Evolutionary conservation across 2,797 vertebrate species (phyloP).

Genomic region (Acanthurus lineatus): DNA sequence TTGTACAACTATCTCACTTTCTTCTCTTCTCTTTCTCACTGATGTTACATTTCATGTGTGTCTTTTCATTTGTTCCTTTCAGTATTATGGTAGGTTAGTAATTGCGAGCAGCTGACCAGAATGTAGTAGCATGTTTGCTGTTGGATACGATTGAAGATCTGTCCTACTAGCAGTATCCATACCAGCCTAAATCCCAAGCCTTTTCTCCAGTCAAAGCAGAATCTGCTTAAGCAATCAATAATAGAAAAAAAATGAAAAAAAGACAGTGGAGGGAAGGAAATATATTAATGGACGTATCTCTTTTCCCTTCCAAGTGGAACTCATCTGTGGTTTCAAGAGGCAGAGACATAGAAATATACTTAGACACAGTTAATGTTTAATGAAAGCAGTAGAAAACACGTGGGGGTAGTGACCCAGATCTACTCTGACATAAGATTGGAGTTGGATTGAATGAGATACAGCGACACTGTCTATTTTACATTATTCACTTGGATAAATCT

Average conservation of each 20-base stretch:
- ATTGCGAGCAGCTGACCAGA: background rate
- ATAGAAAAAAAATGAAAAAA: conserved; percentile 29
- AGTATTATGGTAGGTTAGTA: background rate
- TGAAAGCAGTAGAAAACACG: conserved; percentile 76
- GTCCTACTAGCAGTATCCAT: conserved; percentile 10
- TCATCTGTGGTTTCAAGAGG: conserved; percentile 67
- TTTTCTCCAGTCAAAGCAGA: conserved; percentile 19
- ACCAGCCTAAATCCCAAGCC: conserved; percentile 3
- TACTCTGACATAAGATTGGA: conserved; percentile 66
- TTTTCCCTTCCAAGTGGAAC: conserved; percentile 59
- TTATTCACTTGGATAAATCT: conserved; percentile 73
- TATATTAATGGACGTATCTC: conserved; percentile 43
- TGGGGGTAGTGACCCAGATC: conserved; percentile 85
- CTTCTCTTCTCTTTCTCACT: background rate
- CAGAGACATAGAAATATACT: conserved; percentile 85
- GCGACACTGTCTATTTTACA: conserved; percentile 63
- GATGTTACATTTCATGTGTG: background rate
- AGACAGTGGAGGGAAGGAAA: conserved; percentile 25
- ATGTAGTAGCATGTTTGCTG: background rate
- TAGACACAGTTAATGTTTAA: conserved; percentile 85
- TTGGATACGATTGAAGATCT: background rate
- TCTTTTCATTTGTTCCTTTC: background rate
- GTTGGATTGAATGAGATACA: conserved; percentile 72
- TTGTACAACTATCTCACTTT: background rate
- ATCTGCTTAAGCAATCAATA: conserved; percentile 34